Evolutionary conservation across 2,113 vertebrate genomes (phyloP), one percentile per base, ranked within the genome.

Genomic region (Phalacrocorax aristotelis): DNA sequence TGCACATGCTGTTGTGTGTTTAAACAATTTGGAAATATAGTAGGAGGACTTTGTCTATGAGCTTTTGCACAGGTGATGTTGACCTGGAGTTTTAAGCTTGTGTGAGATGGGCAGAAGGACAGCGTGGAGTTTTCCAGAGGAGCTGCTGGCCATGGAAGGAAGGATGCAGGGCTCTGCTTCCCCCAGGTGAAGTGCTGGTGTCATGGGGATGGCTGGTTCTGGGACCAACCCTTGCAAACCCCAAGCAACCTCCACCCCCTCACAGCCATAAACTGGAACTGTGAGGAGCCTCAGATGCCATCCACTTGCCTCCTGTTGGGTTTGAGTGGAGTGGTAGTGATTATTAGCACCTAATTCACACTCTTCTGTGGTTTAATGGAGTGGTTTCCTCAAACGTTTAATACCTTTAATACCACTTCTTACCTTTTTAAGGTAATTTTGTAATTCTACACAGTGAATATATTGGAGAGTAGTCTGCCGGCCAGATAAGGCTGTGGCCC

Each of bases 161-260:
- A 57, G 51, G 17, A 29, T 36, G 83, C 10, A 12, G 52, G 52
- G 42, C 57, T 60, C 26, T 76, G 46, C 46, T 84, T 40, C 16
- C 3, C 4, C 0, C 0, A 1, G 25, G 30, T 10, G 74, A 40
- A 27, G 40, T 17, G 48, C 17, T 61, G 65, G 9, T 82, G 57
- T 68, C n/a, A 0, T 18, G 58, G 44, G 21, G 29, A 9, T 27
- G 3, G 3, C 30, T 58, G 40, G 29, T 29, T 14, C 36, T 92
- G 51, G 38, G 15, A 9, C 14, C 42, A 62, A 11, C 20, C 14
- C 8, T 8, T 64, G 52, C 58, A 80, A 71, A 78, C 14, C 27
- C 25, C 12, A 16, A 32, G 13, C 42, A 49, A 10, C 34, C 65
- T 69, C 16, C 18, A n/a, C 9, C 27, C 9, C 8, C 21, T 11